These are phyloP conservation scores for Cheilosia soror DNA, from an alignment of 2,888 invertebrate species.

Conservation along the genomic window DNA sequence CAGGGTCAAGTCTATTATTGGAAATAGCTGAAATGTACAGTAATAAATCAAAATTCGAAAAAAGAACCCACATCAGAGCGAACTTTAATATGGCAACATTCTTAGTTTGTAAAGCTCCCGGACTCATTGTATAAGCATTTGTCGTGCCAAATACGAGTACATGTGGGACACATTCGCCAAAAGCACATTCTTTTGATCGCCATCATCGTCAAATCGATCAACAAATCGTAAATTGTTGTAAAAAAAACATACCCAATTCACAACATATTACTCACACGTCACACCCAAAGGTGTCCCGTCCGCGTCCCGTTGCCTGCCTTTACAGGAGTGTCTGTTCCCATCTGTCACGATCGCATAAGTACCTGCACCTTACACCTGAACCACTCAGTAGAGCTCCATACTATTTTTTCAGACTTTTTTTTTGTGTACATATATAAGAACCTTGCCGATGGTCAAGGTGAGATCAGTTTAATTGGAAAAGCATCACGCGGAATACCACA, in stretches of 20 bases:
- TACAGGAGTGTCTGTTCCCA: conserved; percentile 33
- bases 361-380: background rate
- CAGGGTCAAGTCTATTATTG: too few species aligned
- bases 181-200: conserved; percentile 38
- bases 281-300: conserved; percentile 10
- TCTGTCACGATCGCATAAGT: conserved; percentile 7
- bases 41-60: too few species aligned
- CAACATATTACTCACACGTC: conserved; percentile 44
- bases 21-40: too few species aligned
- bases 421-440: conserved; percentile 75
- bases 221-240: conserved; percentile 10
- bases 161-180: conserved; percentile 36
- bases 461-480: conserved; percentile 67
- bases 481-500: conserved; percentile 40
- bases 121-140: conserved; percentile 31
- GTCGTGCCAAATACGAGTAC: conserved; percentile 8
- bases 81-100: too few species aligned
- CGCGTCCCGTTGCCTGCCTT: conserved; percentile 8
- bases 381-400: background rate
- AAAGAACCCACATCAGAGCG: too few species aligned
- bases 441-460: conserved; percentile 73
- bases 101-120: background rate
- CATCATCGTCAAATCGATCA: conserved; percentile 13
- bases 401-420: conserved; percentile 13
- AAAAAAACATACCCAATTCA: background rate